These are phyloP conservation scores for Monomorium pharaonis DNA, from an alignment of 1,140 invertebrate genomes.

Conservation along the genomic window DNA sequence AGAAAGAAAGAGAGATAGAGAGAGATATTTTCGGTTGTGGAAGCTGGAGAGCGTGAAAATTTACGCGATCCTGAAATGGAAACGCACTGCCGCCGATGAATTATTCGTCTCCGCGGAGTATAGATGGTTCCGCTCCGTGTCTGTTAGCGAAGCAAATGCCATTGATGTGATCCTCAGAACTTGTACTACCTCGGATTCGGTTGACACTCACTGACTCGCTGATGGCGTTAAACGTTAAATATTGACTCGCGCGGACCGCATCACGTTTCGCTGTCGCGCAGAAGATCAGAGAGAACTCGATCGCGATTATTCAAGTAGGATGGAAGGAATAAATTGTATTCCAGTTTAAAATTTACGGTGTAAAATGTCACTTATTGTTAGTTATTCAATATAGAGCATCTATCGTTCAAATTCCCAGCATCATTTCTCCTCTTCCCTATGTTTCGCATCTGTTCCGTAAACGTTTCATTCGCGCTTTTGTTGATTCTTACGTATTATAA, in stretches of 20 bases:
- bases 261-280: background rate
- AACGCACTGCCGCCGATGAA: background rate
- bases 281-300: background rate
- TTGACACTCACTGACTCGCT: background rate
- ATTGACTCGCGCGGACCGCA: background rate
- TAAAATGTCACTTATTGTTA: background rate
- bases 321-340: background rate
- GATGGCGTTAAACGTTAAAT: background rate
- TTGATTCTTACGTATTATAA: constrained; percentile 29
- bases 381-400: background rate
- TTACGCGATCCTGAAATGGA: constrained; percentile 47
- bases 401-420: no score
- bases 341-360: background rate
- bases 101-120: constrained; percentile 27
- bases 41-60: background rate
- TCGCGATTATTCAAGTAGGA: background rate
- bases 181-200: background rate
- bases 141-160: background rate
- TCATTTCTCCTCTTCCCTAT: background rate
- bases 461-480: background rate
- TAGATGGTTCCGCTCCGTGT: background rate
- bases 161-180: background rate
- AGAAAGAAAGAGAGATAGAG: no score
- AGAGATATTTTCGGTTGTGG: background rate
- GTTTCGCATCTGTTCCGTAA: background rate